Evolutionary conservation across 2,113 vertebrate species (phyloP).

Genomic region (Corapipo altera): DNA sequence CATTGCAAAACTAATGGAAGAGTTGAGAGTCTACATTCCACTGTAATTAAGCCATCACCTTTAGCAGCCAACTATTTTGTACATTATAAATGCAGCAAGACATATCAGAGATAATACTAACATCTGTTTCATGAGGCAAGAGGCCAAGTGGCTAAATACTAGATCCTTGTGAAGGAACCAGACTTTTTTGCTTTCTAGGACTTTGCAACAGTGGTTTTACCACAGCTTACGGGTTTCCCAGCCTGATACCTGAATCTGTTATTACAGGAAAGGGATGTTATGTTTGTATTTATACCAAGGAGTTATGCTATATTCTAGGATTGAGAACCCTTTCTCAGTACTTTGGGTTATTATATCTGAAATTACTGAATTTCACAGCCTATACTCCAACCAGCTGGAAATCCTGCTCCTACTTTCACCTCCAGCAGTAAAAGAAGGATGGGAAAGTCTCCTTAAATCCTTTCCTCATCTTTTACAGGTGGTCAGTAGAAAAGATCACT

Average conservation of each 20-base stretch:
- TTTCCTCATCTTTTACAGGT: neutral
- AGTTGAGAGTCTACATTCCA: conserved; percentile 50
- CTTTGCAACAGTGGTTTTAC: neutral
- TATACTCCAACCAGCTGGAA: neutral
- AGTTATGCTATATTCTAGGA: neutral
- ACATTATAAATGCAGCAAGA: conserved; percentile 50
- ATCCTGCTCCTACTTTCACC: neutral
- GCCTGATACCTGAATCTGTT: neutral
- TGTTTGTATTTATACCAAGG: neutral
- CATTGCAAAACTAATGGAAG: conserved; percentile 49
- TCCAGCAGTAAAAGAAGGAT: neutral
- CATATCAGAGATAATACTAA: conserved; percentile 49
- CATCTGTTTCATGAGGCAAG: conserved; percentile 58
- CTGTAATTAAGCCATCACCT: conserved; percentile 55
- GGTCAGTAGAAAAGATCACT: neutral
- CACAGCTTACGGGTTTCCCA: neutral
- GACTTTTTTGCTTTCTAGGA: conserved; percentile 44
- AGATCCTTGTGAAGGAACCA: conserved; percentile 3
- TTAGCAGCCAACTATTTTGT: conserved; percentile 49
- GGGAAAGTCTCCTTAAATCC: neutral
- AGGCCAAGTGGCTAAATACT: conserved; percentile 27
- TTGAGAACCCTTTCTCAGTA: neutral
- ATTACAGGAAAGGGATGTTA: neutral
- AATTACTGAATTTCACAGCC: neutral
- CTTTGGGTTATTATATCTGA: neutral